These are phyloP conservation scores for Varanus komodoensis DNA, from an alignment of 2,113 vertebrate genomes.

Conservation along the genomic window DNA sequence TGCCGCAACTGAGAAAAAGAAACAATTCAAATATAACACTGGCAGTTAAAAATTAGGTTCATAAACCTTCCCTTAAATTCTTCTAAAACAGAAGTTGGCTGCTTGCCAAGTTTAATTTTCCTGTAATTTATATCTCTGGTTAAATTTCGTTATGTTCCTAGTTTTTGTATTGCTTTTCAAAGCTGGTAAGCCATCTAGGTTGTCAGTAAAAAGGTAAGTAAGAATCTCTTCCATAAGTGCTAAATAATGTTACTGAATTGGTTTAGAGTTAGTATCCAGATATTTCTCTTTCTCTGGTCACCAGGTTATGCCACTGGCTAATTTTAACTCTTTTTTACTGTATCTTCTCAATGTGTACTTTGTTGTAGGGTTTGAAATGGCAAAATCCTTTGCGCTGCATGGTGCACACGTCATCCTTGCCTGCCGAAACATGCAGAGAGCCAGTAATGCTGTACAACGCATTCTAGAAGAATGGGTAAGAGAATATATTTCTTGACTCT, in stretches of 20 bases:
- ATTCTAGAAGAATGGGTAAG: slow-evolving; percentile 96
- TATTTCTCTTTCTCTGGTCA: rapidly evolving
- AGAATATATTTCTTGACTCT: rapidly evolving
- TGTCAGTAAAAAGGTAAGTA: no score
- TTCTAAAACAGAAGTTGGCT: background rate
- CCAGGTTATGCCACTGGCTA: background rate
- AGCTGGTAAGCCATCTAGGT: background rate
- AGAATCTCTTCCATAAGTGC: no score
- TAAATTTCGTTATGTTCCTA: background rate
- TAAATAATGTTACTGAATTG: no score
- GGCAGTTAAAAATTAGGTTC: background rate
- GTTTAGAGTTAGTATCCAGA: no score
- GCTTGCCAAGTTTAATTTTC: background rate
- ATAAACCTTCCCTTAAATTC: background rate
- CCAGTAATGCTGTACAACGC: slow-evolving; percentile 81
- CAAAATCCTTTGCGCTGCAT: slow-evolving; percentile 94
- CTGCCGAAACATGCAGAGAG: slow-evolving; percentile 86
- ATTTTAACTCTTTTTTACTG: background rate
- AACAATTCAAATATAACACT: background rate
- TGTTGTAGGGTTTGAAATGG: slow-evolving; percentile 91
- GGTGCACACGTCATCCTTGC: slow-evolving; percentile 93
- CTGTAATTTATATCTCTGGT: background rate
- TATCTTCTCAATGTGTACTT: slow-evolving; percentile 71
- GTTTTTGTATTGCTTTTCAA: background rate
- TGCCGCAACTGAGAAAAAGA: background rate